phyloP scores from a whole-genome alignment of 1,140 invertebrate genomes.

The Steinernema feltiae region DNA sequence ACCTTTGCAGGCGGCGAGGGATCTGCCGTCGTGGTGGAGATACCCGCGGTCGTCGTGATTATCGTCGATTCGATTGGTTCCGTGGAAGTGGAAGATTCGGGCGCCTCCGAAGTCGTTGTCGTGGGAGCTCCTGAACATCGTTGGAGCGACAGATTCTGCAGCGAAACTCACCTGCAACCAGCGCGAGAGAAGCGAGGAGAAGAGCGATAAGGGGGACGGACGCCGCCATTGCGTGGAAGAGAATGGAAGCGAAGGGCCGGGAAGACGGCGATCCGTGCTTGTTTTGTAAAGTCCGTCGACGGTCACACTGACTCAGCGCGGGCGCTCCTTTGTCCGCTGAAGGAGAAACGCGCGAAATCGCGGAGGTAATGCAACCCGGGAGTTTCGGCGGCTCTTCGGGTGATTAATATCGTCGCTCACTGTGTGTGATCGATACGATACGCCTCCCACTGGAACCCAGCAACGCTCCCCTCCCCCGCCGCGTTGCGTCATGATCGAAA shows the following conservation, averaged over 20 bases:
- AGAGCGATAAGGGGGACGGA: background rate
- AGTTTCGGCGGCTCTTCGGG: background rate
- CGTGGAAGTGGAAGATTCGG: background rate
- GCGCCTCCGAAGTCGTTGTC: too few relatives aligned
- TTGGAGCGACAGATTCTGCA: too few relatives aligned
- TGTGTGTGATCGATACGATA: slow-evolving; percentile 9
- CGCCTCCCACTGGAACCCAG: background rate
- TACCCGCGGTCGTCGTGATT: too few relatives aligned
- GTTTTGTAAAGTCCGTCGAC: background rate
- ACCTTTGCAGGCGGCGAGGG: too few relatives aligned
- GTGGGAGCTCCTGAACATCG: too few relatives aligned
- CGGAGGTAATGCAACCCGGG: background rate
- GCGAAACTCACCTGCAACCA: background rate
- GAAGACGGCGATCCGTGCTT: background rate
- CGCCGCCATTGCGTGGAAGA: background rate
- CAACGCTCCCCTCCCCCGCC: background rate
- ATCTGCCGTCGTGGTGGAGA: too few relatives aligned
- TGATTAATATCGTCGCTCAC: slow-evolving; percentile 3
- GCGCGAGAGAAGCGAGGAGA: background rate
- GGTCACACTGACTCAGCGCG: background rate
- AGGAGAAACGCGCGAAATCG: background rate
- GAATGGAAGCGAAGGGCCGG: background rate
- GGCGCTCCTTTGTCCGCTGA: background rate
- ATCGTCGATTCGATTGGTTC: too few relatives aligned
- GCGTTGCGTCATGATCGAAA: slow-evolving; percentile 12